Base-by-base conservation (phyloP, 2,888 invertebrate genomes). In the Hemithea aestivaria region DNA sequence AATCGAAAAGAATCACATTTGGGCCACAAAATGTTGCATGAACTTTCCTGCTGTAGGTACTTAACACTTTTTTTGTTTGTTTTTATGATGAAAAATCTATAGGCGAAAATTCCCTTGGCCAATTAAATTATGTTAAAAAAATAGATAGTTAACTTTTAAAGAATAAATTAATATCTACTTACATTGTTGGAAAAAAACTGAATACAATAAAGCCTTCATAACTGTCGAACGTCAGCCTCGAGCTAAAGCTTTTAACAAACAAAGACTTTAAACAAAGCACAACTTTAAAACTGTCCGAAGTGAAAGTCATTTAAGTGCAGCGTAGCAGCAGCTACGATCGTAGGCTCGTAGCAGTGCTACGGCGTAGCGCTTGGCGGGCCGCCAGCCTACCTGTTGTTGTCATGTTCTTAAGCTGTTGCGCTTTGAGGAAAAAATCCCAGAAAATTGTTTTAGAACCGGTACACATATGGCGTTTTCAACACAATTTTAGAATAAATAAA, bases 331-430 rank as follows among this genome's bases (percentile, higher is more conserved):
- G 51, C 59, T 62, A 61, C 66, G 53, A 51, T 49, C 62, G 68
- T 72, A 69, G 63, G 61, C 63, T 66, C 60, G 75, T 70, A 71
- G 29, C 26, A 56, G 54, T 56, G 63, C 70, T 69, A 71, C 63
- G 53, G 53, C 58, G 69, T 67, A 65, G 68, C n/a, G n/a, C 77
- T 35, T 82, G 83, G 83, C 83, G 53, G 58, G 37, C 43, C 53
- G 87, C 85, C 85, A 85, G 78, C 67, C 67, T 77, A 83, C 80
- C 82, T 83, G 84, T 85, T 84, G 85, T 73, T 66, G 63, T 62
- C 68, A 70, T 73, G 66, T 75, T 69, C 68, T 67, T 63, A 60
- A 63, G 61, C 60, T 68, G 68, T 68, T 68, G 68, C 62, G 58
- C 46, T 53, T 38, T 31, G 28, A 32, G 55, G 56, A 51, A 61